These are phyloP conservation scores for Natator depressus DNA, from an alignment of 2,113 vertebrate genomes.

Conservation along the genomic window DNA sequence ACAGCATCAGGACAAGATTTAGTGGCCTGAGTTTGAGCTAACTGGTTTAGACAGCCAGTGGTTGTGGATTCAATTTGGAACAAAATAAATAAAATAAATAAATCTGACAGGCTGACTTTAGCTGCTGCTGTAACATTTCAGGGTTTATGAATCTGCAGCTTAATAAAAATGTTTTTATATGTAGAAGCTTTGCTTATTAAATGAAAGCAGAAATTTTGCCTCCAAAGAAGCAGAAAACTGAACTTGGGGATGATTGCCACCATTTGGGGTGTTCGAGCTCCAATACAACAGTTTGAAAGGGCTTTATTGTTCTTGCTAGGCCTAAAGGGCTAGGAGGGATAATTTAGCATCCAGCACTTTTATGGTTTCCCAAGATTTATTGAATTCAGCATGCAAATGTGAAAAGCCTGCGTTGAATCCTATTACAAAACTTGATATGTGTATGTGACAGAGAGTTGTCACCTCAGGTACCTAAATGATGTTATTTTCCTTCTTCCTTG, in stretches of 20 bases:
- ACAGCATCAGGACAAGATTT: not conserved
- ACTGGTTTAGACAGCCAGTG: not conserved
- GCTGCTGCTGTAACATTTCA: not conserved
- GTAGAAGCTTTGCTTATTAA: not conserved
- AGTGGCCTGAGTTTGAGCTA: not conserved
- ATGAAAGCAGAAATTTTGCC: not conserved
- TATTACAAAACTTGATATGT: not conserved
- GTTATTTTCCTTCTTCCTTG: constrained; percentile 50
- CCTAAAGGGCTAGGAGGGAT: rapidly evolving
- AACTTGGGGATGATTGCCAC: not conserved
- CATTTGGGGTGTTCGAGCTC: not conserved
- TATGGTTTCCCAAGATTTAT: not conserved
- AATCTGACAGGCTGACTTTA: not conserved
- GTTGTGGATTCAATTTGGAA: not conserved
- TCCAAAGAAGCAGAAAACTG: not conserved
- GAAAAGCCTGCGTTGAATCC: not conserved
- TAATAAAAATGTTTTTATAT: not conserved
- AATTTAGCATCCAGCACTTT: not conserved
- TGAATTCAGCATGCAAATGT: not conserved
- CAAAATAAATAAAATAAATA: not conserved
- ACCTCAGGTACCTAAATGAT: not conserved
- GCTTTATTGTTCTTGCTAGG: not conserved
- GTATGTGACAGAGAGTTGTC: constrained; percentile 19
- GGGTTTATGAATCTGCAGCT: not conserved
- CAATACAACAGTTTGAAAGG: not conserved